Percentiles rank a stretch among this genome's conserved stretches.
Conservation (phyloP, 2,888 invertebrate species). For the Sepiola atlantica region DNA sequence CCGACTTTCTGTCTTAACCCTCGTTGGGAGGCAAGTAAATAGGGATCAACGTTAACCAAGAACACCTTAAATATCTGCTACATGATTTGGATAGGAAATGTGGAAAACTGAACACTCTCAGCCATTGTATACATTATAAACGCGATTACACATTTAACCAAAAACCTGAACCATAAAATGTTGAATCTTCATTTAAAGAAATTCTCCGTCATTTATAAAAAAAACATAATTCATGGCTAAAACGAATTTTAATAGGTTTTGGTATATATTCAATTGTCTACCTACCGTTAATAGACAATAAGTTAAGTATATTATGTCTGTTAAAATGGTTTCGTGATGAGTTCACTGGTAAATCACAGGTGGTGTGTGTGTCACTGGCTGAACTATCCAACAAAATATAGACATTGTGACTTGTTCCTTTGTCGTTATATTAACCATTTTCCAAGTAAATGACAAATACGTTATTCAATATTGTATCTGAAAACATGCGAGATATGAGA, state of each 20-base stretch:
- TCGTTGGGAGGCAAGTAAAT: not conserved
- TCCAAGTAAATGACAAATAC: not conserved
- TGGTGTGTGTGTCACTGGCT: not conserved
- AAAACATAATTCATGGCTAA: not conserved
- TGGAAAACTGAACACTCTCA: not conserved
- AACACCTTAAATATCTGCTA: not conserved
- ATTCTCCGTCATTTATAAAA: not conserved
- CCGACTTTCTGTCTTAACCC: too few relatives aligned
- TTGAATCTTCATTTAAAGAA: not conserved
- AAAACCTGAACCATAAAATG: not conserved
- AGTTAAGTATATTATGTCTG: not conserved
- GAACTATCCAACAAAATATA: not conserved
- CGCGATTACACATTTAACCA: not conserved
- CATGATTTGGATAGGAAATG: not conserved
- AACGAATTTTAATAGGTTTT: not conserved
- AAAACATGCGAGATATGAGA: too few relatives aligned
- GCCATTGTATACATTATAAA: not conserved
- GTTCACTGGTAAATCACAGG: not conserved
- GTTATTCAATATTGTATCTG: not conserved
- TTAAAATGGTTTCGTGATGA: not conserved
- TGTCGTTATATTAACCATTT: not conserved
- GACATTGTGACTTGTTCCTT: not conserved
- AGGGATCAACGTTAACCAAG: not conserved
- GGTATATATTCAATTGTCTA: not conserved
- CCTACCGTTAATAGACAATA: too few relatives aligned